Base-by-base conservation (phyloP, 2,797 vertebrate genomes). In the Cuculus canorus region DNA sequence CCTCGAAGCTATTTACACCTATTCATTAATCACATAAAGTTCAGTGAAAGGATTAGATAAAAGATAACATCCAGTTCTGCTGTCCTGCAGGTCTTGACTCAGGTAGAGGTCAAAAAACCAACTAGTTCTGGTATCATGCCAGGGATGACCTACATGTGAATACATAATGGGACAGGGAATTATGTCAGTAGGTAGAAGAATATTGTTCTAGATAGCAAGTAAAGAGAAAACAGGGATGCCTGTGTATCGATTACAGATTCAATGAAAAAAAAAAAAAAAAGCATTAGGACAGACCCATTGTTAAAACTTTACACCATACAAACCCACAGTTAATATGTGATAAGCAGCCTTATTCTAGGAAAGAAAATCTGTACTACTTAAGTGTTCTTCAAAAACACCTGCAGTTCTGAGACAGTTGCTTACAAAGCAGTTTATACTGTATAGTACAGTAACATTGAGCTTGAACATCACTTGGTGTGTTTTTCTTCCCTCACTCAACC, bases 261-360 rank as follows among this genome's bases (percentile, higher is more conserved):
- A 86, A 7, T n/a, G 37, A 71, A 95, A 81, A 28, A 72, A 81
- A 71, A 95, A 83, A 28, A 71, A 78, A 50, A 83, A 80, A 64
- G 30, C 7, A 63, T 15, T 23, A 13, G 18, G 22, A 57, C 3
- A 80, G 1, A 1, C 1, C 3, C 63, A 12, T 30, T 65, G 47
- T 60, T 81, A 86, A 48, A 56, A 59, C 1, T 47, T 83, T 19
- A 47, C 14, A 80, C 10, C 13, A 25, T 17, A 60, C n/a, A 39
- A 66, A 47, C 66, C 7, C 5, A 35, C 17, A 3, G 4, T 70
- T 87, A 70, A 54, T 71, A 76, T 35, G 4, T 35, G 35, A n/a
- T 43, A 30, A 33, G 12, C 6, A 56, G 7, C 48, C 77, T 90
- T 70, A 39, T 71, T 86, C 32, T 39, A 70, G 27, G 70, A 77